Evolutionary conservation across 2,113 vertebrate genomes (phyloP), one percentile per base, ranked within the genome.

Genomic region (Manacus vitellinus): DNA sequence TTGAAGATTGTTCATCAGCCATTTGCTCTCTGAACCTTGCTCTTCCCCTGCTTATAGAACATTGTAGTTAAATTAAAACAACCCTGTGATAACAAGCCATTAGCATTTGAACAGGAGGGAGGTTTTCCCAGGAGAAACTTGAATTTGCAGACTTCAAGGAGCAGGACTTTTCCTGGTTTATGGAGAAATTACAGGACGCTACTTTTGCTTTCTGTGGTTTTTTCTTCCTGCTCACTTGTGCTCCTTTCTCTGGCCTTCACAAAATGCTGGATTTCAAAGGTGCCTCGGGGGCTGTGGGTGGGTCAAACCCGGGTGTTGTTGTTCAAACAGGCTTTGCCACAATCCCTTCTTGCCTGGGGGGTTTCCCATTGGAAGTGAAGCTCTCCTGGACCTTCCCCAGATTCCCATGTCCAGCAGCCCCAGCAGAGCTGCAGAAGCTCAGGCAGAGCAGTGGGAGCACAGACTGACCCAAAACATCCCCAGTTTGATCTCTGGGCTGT

Each of bases 1-100:
- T 33, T 92, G 89, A 84, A 93, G 75, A 68, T 61, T 4, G 3
- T 39, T 96, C 87, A 80, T 80, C 89, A 92, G 85, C 58, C 67
- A 17, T 76, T 97, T 95, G 70, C 76, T 90, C 91, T 31, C 75
- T 94, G 91, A 93, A 91, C 92, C 79, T 88, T 73, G 55, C 54
- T 83, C 88, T 92, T 75, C 82, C 72, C 67, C 56, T 77, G 72
- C 68, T 56, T 67, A 56, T 7, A 55, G 28, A 30, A 70, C 67
- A 25, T 2, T 92, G 65, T 14, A 76, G 79, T 74, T 81, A 77
- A 95, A 96, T 88, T 96, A 77, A 95, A 94, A 76, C 63, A 83
- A 61, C 55, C 85, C 73, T 92, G 73, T 68, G 72, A 71, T 83
- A 89, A 84, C 30, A 71, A 74, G 5, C 68, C 47, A 95, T 91